A percentile compares a stretch with the other conserved stretches of the same genome.
These are phyloP conservation scores for Leptinotarsa undecemlineata DNA, from an alignment of 1,140 invertebrate genomes.

Conservation along the genomic window DNA sequence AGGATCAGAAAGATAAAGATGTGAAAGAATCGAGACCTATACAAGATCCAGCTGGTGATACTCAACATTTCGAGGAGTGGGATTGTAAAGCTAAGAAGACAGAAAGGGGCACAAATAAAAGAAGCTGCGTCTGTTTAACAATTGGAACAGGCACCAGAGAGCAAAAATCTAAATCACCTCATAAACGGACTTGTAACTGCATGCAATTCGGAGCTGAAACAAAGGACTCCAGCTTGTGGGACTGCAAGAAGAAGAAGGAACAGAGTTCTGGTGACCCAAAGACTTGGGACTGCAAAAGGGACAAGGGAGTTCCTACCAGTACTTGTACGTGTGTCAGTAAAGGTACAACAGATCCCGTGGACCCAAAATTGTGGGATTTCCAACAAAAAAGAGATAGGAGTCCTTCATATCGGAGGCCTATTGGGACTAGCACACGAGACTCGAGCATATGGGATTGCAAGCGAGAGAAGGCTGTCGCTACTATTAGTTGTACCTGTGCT, in stretches of 20 bases:
- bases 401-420: neutral
- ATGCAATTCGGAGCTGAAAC: neutral
- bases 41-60: neutral
- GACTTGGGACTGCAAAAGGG: slow-evolving; percentile 12
- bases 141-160: neutral
- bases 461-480: neutral
- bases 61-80: neutral
- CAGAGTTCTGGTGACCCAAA: neutral
- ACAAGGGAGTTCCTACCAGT: neutral
- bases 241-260: slow-evolving; percentile 3
- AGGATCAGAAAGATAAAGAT: neutral
- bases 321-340: neutral
- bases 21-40: too few species aligned
- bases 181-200: neutral
- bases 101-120: neutral
- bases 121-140: slow-evolving; percentile 18
- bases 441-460: slow-evolving; percentile 2
- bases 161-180: neutral
- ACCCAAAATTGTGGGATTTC: neutral
- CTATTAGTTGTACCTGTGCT: neutral
- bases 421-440: slow-evolving; percentile 5
- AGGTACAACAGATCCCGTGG: too few species aligned
- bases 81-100: too few species aligned
- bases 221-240: neutral
- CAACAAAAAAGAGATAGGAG: neutral